A percentile compares a stretch with the other conserved stretches of the same genome.
Evolutionary conservation across 2,888 invertebrate species (phyloP).

Genomic region (Heteromurus nitidus): DNA sequence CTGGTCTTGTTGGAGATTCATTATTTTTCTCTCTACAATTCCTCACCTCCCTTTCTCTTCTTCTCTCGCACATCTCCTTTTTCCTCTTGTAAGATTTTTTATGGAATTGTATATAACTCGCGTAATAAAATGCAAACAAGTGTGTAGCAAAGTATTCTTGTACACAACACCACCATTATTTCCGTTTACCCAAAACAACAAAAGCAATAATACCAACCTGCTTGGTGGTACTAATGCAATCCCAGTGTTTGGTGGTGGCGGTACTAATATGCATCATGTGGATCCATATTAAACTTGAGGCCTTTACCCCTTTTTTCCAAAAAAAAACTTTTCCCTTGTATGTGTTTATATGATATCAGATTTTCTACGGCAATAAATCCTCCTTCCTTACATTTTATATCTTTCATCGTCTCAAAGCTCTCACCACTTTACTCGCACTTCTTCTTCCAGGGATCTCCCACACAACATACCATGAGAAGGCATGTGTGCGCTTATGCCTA

Average conservation of each 20-base stretch:
- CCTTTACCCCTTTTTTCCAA: no score
- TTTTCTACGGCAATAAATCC: slow-evolving; percentile 69
- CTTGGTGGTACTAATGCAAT: slow-evolving; percentile 36
- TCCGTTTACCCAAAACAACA: slow-evolving; percentile 50
- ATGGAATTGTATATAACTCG: neutral
- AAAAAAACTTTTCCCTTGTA: neutral
- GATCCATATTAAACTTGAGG: slow-evolving; percentile 21
- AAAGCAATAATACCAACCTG: slow-evolving; percentile 43
- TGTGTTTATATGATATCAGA: slow-evolving; percentile 64
- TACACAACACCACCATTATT: slow-evolving; percentile 45
- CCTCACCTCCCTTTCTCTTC: neutral
- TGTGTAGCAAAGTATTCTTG: neutral
- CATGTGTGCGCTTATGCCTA: no score
- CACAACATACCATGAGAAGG: slow-evolving; percentile 4
- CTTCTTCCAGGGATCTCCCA: slow-evolving; percentile 39
- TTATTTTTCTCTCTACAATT: slow-evolving; percentile 36
- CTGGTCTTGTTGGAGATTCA: slow-evolving; percentile 42
- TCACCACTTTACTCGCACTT: slow-evolving; percentile 62
- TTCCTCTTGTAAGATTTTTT: no score
- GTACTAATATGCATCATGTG: slow-evolving; percentile 51
- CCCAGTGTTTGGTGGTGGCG: slow-evolving; percentile 13
- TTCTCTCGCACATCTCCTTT: neutral
- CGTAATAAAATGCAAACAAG: slow-evolving; percentile 56
- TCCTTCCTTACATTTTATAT: slow-evolving; percentile 67
- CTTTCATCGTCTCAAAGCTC: slow-evolving; percentile 68